These are phyloP conservation scores for Sphenodon punctatus DNA, from an alignment of 2,797 vertebrate species.

Conservation along the genomic window DNA sequence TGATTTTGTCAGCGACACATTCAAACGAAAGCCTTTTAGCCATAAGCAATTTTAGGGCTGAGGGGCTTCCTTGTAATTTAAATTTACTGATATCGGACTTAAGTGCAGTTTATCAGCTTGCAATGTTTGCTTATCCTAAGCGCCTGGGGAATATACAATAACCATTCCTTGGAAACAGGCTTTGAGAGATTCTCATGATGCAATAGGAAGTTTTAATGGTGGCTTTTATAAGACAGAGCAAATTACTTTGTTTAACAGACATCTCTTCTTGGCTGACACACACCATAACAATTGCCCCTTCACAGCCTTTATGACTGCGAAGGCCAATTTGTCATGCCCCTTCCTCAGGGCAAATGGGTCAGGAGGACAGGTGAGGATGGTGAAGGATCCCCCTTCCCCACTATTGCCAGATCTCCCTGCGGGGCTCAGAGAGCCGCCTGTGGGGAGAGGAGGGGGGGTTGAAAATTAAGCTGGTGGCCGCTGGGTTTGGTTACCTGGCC, in stretches of 20 bases:
- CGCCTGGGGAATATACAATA: background rate
- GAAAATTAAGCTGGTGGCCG: too few relatives aligned
- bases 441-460: background rate
- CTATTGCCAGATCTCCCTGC: too few relatives aligned
- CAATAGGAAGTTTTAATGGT: background rate
- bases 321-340: background rate
- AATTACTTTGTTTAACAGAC: rapidly evolving
- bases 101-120: background rate
- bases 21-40: conserved; percentile 2
- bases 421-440: too few relatives aligned
- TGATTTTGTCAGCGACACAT: background rate
- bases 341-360: background rate
- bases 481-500: too few relatives aligned
- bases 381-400: too few relatives aligned
- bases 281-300: background rate
- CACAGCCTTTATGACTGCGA: background rate
- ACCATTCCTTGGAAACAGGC: background rate
- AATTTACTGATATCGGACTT: background rate
- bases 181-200: background rate
- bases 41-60: conserved; percentile 46
- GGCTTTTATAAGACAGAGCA: background rate
- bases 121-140: conserved; percentile 4
- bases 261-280: background rate
- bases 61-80: conserved; percentile 44
- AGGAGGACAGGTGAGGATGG: too few relatives aligned